A percentile compares a stretch with the other conserved stretches of the same genome.
Conservation (phyloP, 1,140 invertebrate genomes). For the Hyles euphorbiae region DNA sequence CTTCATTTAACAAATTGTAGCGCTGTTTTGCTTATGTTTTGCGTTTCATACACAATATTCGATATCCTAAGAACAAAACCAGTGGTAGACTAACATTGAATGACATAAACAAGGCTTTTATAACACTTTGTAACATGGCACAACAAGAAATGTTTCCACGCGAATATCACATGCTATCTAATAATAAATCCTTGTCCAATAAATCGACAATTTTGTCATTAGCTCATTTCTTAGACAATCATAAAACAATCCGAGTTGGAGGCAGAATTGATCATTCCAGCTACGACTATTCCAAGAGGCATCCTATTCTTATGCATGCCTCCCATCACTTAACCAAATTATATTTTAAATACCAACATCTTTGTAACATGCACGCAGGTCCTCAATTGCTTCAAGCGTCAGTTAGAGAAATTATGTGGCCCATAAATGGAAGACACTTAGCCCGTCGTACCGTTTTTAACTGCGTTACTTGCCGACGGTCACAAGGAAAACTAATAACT, state of each 20-base stretch:
- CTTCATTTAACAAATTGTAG: too few species aligned
- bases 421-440: not conserved
- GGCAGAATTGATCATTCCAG: slow-evolving; percentile 4
- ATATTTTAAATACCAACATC: too few species aligned
- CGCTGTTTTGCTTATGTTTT: too few species aligned
- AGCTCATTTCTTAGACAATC: slow-evolving; percentile 3
- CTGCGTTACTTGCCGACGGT: slow-evolving; percentile 1
- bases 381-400: slow-evolving; percentile 1
- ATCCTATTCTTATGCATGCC: slow-evolving; percentile 10
- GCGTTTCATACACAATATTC: too few species aligned
- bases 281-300: slow-evolving; percentile 2
- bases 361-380: slow-evolving; percentile 1
- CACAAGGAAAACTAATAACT: not conserved
- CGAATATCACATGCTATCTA: slow-evolving; percentile 4
- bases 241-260: slow-evolving; percentile 7
- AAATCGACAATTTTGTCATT: slow-evolving; percentile 9
- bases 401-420: slow-evolving; percentile 4
- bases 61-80: too few species aligned
- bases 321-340: too few species aligned
- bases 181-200: not conserved
- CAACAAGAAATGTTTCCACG: slow-evolving; percentile 3
- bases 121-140: not conserved
- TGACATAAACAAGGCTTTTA: too few species aligned
- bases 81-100: too few species aligned
- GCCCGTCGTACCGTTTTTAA: not conserved